A percentile compares a stretch with the other conserved stretches of the same genome.
Conservation (phyloP, 2,888 invertebrate species). For the Polyploca ridens region DNA sequence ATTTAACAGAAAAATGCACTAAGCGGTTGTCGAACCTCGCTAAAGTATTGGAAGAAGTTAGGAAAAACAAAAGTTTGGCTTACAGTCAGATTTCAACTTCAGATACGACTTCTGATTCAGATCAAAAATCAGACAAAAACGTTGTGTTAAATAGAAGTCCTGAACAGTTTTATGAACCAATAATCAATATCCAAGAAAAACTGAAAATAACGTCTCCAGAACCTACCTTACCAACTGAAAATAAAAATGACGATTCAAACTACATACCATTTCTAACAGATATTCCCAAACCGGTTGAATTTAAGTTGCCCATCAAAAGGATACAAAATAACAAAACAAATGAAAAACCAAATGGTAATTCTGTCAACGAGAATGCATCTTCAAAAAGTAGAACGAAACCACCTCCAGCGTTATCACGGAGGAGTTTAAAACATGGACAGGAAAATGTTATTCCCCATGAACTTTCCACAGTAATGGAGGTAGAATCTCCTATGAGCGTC, state of each 20-base stretch:
- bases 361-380: constrained; percentile 24
- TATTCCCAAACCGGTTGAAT: constrained; percentile 62
- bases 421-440: constrained; percentile 63
- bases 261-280: constrained; percentile 60
- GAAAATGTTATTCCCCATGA: constrained; percentile 82
- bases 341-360: constrained; percentile 28
- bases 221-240: constrained; percentile 25
- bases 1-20: constrained; percentile 77
- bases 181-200: constrained; percentile 27
- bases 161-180: constrained; percentile 23
- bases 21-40: constrained; percentile 76
- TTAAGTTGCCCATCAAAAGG: constrained; percentile 30
- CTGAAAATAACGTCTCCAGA: constrained; percentile 29
- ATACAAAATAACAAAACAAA: constrained; percentile 19
- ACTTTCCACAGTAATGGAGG: constrained; percentile 88
- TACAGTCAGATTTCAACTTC: constrained; percentile 72
- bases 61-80: constrained; percentile 72
- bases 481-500: constrained; percentile 87
- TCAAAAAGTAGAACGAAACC: constrained; percentile 60
- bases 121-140: constrained; percentile 56
- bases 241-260: constrained; percentile 28
- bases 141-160: constrained; percentile 25
- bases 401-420: constrained; percentile 73
- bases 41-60: constrained; percentile 77
- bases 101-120: constrained; percentile 66